These are phyloP conservation scores for Dryococelus australis DNA, from an alignment of 2,888 invertebrate species.

Conservation along the genomic window DNA sequence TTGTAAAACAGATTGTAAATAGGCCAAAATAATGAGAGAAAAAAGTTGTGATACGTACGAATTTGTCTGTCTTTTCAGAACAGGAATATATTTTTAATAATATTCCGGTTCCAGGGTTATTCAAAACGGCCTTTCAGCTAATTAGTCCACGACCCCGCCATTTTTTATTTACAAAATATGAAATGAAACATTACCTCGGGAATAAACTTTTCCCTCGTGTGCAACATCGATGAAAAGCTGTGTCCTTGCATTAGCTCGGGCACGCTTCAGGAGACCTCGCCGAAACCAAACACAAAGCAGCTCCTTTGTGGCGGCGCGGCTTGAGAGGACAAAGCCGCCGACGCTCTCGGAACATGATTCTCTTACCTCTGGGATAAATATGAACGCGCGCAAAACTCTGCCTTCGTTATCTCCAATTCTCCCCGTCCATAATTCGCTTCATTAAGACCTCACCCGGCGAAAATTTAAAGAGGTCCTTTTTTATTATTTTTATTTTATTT, in stretches of 20 bases:
- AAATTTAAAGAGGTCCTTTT: neutral
- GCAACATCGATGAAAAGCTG: neutral
- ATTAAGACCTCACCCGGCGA: neutral
- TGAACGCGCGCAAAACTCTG: neutral
- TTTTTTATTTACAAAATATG: too few species aligned
- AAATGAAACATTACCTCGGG: too few species aligned
- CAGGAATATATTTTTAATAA: too few species aligned
- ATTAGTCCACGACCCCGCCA: too few species aligned
- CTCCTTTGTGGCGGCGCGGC: neutral
- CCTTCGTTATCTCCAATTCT: neutral
- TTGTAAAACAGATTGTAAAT: too few species aligned
- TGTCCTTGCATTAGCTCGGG: neutral
- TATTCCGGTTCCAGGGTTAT: too few species aligned
- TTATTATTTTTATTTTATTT: neutral
- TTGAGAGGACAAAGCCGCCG: neutral
- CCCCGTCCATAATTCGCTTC: neutral
- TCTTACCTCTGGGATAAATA: constrained; percentile 2
- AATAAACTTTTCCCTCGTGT: neutral
- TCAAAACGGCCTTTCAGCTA: too few species aligned
- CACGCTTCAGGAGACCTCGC: neutral
- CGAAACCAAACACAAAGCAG: neutral
- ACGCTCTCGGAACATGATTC: neutral
- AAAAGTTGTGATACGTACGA: too few species aligned
- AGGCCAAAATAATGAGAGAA: too few species aligned
- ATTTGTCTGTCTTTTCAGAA: too few species aligned